Percentiles rank a stretch among this genome's conserved stretches.
Conservation (phyloP, 2,797 vertebrate species). For the Apogon hyalosoma region DNA sequence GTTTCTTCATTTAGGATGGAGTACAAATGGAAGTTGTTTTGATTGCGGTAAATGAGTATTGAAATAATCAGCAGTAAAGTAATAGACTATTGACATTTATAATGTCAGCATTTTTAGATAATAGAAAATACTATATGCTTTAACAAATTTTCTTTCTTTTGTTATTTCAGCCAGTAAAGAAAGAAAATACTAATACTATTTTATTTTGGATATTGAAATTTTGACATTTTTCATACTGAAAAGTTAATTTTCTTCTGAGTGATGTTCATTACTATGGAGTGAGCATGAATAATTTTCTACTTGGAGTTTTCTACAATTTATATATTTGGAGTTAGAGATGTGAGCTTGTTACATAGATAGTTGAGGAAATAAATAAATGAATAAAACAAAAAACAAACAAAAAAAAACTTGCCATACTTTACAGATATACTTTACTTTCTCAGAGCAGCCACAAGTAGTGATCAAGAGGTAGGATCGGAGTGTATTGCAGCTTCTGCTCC, state of each 20-base stretch:
- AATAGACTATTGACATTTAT: constrained; percentile 2
- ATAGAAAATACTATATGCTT: no score
- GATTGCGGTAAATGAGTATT: constrained; percentile 16
- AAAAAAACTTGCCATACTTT: no score
- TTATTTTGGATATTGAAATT: no score
- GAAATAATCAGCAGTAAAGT: constrained; percentile 1
- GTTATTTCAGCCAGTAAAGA: no score
- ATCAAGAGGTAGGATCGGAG: constrained; percentile 6
- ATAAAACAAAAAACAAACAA: no score
- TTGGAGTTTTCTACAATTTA: no score
- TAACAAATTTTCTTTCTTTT: no score
- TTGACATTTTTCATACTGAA: no score
- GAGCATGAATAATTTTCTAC: background rate
- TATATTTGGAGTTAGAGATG: background rate
- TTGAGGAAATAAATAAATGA: no score
- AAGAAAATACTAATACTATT: no score
- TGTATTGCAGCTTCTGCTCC: background rate
- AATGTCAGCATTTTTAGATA: no score
- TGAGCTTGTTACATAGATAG: background rate
- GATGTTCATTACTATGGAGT: background rate
- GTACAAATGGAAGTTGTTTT: background rate
- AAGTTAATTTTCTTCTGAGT: background rate
- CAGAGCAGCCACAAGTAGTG: background rate
- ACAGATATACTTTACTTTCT: no score
- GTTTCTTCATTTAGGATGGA: background rate